These are phyloP conservation scores for Mystacornis crossleyi DNA, from an alignment of 2,113 vertebrate species.

Conservation along the genomic window DNA sequence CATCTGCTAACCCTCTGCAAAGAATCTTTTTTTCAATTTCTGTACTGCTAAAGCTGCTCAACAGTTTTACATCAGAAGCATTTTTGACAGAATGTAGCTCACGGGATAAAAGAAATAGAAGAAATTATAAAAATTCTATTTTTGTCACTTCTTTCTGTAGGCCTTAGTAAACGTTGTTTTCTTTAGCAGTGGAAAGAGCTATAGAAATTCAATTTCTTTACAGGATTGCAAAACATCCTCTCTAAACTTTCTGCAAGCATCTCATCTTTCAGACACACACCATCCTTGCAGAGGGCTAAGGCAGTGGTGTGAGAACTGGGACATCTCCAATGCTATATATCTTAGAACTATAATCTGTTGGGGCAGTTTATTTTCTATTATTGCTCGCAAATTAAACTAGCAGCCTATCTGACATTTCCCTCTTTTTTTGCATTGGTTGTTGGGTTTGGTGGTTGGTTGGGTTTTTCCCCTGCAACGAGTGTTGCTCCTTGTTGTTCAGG, in stretches of 20 bases:
- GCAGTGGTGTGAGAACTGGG: not conserved
- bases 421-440: not conserved
- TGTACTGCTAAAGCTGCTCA: not conserved
- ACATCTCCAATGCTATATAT: not conserved
- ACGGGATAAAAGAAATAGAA: not conserved
- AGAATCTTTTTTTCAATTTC: not conserved
- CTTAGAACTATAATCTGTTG: not conserved
- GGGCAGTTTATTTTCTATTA: not conserved
- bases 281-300: not conserved
- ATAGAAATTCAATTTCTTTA: not conserved
- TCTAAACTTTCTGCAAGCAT: not conserved
- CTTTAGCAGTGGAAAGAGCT: not conserved
- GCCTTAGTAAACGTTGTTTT: not conserved
- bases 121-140: not conserved
- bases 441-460: not conserved
- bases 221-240: not conserved
- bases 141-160: not conserved
- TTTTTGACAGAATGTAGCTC: not conserved
- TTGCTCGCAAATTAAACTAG: not conserved
- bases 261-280: not conserved
- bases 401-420: not conserved
- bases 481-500: not conserved
- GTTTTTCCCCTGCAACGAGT: not conserved
- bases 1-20: conserved; percentile 22
- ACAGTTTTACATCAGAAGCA: not conserved